Evolutionary conservation across 2,888 invertebrate genomes (phyloP).

Genomic region (Trichogramma dendrolimi): DNA sequence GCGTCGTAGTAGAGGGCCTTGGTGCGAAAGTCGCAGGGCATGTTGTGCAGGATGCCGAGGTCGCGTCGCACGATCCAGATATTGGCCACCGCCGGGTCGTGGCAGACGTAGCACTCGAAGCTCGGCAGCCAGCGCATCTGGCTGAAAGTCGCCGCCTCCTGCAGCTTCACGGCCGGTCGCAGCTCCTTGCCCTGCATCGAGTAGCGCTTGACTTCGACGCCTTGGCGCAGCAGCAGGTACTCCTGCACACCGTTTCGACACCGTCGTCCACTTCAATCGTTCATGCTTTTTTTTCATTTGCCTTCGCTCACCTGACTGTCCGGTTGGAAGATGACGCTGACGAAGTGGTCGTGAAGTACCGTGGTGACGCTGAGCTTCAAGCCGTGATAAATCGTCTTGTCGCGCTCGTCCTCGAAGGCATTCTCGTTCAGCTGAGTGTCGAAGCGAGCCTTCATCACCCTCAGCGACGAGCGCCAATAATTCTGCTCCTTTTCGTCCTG

Average conservation of each 20-base stretch:
- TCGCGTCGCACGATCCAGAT: conserved; percentile 31
- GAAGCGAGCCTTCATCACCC: conserved; percentile 29
- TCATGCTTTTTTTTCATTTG: background rate
- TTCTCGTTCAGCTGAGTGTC: conserved; percentile 26
- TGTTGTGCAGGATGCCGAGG: conserved; percentile 18
- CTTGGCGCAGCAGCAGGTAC: conserved; percentile 32
- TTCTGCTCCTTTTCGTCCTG: conserved; percentile 12
- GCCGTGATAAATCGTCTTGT: conserved; percentile 34
- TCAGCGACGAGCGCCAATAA: conserved; percentile 22
- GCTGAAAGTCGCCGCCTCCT: conserved; percentile 31
- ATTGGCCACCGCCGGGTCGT: conserved; percentile 30
- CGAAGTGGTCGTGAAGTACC: conserved; percentile 27
- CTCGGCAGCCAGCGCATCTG: conserved; percentile 34
- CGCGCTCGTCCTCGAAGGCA: conserved; percentile 31
- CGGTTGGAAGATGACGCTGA: conserved; percentile 33
- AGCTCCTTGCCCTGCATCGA: conserved; percentile 36
- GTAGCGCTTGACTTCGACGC: conserved; percentile 31
- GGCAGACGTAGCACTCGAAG: conserved; percentile 28
- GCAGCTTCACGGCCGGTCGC: conserved; percentile 29
- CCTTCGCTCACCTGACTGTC: conserved; percentile 29
- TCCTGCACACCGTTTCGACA: conserved; percentile 26
- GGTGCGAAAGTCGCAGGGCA: conserved; percentile 34
- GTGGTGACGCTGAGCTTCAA: conserved; percentile 30
- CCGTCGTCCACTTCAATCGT: too few relatives aligned
- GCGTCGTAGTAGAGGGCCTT: conserved; percentile 30